These are phyloP conservation scores for Lithophane leautieri DNA, from an alignment of 2,888 invertebrate genomes.

Conservation along the genomic window DNA sequence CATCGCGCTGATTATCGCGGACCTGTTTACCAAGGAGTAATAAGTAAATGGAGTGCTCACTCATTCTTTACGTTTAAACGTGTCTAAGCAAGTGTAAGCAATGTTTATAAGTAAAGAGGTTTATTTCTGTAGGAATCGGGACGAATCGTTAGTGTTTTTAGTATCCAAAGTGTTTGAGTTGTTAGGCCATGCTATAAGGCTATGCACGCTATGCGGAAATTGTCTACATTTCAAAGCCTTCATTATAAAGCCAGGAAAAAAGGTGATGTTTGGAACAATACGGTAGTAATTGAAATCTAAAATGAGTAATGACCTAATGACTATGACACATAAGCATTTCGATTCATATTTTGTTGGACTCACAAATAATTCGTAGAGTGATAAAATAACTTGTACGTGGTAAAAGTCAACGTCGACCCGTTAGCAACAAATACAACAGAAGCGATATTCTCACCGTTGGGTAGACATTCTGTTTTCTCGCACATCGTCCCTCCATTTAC, in stretches of 20 bases:
- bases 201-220: neutral
- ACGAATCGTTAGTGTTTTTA: neutral
- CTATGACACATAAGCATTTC: neutral
- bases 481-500: slow-evolving; percentile 18
- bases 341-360: neutral
- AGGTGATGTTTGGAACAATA: neutral
- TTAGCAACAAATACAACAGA: neutral
- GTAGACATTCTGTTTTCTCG: neutral
- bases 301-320: too few species aligned
- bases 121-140: neutral
- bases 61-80: too few species aligned
- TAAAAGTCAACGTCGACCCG: too few species aligned
- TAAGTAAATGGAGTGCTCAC: slow-evolving; percentile 17
- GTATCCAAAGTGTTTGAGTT: neutral
- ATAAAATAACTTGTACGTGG: neutral
- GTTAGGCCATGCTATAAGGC: neutral
- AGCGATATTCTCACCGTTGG: neutral
- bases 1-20: slow-evolving; percentile 78
- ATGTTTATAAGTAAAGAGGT: too few species aligned
- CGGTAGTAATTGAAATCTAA: too few species aligned
- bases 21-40: slow-evolving; percentile 71
- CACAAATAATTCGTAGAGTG: neutral
- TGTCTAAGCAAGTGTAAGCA: too few species aligned
- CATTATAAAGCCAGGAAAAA: too few species aligned
- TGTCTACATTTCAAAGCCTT: too few species aligned